These are phyloP conservation scores for Meriones psammophilus DNA, from an alignment of 2,797 vertebrate species.

Conservation along the genomic window DNA sequence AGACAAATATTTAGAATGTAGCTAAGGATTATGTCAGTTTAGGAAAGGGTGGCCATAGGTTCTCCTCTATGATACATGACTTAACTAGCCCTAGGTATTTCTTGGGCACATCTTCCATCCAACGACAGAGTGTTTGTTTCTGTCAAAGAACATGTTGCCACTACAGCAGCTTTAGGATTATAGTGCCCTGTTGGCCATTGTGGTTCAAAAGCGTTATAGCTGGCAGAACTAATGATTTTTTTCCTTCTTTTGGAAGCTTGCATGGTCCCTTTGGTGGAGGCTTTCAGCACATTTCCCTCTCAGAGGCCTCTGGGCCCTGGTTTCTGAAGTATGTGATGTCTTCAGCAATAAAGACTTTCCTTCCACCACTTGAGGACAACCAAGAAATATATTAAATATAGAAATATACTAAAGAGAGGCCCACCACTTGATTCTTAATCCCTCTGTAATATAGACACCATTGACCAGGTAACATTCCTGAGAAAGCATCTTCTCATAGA, in stretches of 20 bases:
- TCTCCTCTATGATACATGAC: background rate
- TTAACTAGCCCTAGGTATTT: background rate
- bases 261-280: background rate
- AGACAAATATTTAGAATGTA: background rate
- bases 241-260: background rate
- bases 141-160: background rate
- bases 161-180: background rate
- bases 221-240: background rate
- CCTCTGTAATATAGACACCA: background rate
- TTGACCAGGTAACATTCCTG: background rate
- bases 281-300: background rate
- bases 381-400: background rate
- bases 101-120: background rate
- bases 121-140: background rate
- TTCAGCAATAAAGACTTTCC: background rate
- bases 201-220: background rate
- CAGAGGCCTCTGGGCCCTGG: background rate
- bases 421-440: background rate
- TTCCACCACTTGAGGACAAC: background rate
- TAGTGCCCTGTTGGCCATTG: background rate
- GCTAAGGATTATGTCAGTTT: background rate
- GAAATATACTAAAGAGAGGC: background rate
- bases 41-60: background rate
- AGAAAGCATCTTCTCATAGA: background rate
- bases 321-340: background rate